phyloP scores from a whole-genome alignment of 2,113 vertebrate genomes.

The Pedionomus torquatus region DNA sequence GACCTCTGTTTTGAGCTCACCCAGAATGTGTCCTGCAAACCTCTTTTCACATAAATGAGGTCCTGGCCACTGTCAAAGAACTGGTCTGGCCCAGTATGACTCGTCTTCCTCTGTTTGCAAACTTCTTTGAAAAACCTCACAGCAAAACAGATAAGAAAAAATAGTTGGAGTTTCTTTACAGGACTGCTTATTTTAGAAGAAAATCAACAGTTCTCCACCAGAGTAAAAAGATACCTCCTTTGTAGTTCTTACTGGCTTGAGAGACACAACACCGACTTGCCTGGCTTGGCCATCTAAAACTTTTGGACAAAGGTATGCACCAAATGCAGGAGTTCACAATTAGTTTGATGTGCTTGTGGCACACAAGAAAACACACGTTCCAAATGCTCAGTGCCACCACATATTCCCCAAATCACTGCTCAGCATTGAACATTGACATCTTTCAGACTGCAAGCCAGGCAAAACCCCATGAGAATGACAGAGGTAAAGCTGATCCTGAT shows the following conservation, averaged over 20 bases:
- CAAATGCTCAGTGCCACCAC: background rate
- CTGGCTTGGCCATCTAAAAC: background rate
- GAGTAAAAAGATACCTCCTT: background rate
- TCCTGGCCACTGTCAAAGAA: background rate
- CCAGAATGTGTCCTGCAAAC: background rate
- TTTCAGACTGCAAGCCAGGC: background rate
- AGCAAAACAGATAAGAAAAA: background rate
- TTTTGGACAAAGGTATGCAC: background rate
- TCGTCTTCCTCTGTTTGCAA: background rate
- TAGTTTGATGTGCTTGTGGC: background rate
- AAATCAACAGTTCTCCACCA: background rate
- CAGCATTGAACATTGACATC: background rate
- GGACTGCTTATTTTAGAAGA: background rate
- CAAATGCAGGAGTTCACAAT: background rate
- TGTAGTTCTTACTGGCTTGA: background rate
- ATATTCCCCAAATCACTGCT: background rate
- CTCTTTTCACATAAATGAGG: background rate
- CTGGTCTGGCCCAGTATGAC: background rate
- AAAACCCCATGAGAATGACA: background rate
- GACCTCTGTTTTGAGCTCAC: background rate
- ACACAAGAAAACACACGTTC: background rate
- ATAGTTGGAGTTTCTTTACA: background rate
- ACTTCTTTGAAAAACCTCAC: background rate
- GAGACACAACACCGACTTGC: background rate
- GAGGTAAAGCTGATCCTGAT: background rate